A percentile compares a stretch with the other conserved stretches of the same genome.
These are phyloP conservation scores for Polia nebulosa DNA, from an alignment of 2,888 invertebrate genomes.

Conservation along the genomic window DNA sequence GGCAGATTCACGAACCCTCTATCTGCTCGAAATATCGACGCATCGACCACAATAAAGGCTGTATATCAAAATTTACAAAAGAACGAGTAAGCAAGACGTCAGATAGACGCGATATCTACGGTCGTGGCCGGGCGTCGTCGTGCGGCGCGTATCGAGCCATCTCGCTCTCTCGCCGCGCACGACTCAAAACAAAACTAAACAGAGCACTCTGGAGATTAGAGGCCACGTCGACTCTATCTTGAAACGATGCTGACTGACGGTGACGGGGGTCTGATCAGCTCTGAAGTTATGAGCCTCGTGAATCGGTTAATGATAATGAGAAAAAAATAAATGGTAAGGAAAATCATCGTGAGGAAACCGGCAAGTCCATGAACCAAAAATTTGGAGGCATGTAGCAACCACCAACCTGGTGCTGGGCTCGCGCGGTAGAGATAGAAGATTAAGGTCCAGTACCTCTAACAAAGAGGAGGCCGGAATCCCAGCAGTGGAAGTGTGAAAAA, in stretches of 20 bases:
- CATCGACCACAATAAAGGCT: conserved; percentile 71
- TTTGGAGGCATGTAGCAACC: background rate
- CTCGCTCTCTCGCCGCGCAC: conserved; percentile 72
- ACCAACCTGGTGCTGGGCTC: no score
- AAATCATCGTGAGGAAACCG: no score
- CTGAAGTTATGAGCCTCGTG: conserved; percentile 11
- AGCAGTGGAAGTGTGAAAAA: no score
- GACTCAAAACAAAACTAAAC: conserved; percentile 71
- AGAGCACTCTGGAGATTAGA: conserved; percentile 67
- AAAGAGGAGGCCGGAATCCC: background rate
- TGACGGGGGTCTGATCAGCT: conserved; percentile 30
- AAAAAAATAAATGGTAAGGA: background rate
- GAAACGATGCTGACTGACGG: conserved; percentile 46
- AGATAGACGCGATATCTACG: conserved; percentile 75
- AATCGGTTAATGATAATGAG: background rate
- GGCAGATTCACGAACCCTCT: conserved; percentile 28
- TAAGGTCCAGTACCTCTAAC: background rate
- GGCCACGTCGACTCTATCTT: conserved; percentile 67
- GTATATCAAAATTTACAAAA: conserved; percentile 75
- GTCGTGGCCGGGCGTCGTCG: conserved; percentile 70
- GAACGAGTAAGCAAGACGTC: conserved; percentile 71
- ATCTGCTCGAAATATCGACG: conserved; percentile 64
- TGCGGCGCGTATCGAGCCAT: conserved; percentile 74
- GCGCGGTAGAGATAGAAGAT: no score
- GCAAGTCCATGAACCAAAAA: no score